Conservation (phyloP, 2,113 vertebrate genomes). For the Nymphicus hollandicus region DNA sequence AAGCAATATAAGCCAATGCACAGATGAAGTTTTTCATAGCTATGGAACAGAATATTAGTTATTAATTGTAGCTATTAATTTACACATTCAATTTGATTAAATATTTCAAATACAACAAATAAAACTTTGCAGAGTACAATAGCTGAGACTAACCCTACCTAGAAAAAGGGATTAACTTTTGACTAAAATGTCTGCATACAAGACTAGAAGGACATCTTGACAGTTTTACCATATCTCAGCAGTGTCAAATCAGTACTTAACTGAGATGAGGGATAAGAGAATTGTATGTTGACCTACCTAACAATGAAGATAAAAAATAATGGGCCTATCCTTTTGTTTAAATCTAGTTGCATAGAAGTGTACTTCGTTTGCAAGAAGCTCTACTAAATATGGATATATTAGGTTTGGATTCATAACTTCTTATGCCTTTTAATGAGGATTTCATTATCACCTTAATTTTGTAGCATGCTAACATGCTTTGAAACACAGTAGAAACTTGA, state of each 20-base stretch:
- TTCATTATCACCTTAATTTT: neutral
- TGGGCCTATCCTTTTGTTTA: neutral
- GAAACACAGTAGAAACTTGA: neutral
- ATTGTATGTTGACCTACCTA: neutral
- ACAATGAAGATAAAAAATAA: neutral
- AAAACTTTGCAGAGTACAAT: neutral
- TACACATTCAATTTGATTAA: neutral
- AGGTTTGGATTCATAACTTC: neutral
- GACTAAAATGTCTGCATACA: neutral
- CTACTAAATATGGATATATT: neutral
- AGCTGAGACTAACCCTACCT: neutral
- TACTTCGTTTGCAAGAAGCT: neutral
- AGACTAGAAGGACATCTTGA: neutral
- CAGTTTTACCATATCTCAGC: neutral
- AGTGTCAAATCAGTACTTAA: neutral
- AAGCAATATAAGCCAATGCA: neutral
- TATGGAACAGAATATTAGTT: neutral
- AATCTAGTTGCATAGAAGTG: neutral
- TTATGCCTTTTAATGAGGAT: neutral
- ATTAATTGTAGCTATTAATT: neutral
- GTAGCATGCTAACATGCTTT: neutral
- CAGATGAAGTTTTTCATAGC: neutral
- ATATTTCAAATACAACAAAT: neutral
- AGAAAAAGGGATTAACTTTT: neutral
- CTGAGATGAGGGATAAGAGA: neutral